Conservation (phyloP, 2,888 invertebrate genomes). For the Scaptomyza parva region DNA sequence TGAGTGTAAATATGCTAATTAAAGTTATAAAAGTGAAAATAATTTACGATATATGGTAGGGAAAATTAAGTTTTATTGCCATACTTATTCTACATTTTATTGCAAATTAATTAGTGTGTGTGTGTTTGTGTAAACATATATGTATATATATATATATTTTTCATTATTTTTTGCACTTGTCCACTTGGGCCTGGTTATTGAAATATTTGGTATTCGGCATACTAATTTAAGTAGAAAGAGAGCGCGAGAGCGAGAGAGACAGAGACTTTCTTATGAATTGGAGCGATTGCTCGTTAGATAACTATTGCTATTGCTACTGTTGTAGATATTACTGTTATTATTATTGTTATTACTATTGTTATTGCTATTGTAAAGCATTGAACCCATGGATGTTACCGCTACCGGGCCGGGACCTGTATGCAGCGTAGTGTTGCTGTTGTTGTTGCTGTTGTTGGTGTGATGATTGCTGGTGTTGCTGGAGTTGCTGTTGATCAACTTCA, state of each 20-base stretch:
- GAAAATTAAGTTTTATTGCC: conserved; percentile 78
- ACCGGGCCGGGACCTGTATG: conserved; percentile 84
- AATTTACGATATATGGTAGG: conserved; percentile 73
- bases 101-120: conserved; percentile 80
- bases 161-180: conserved; percentile 62
- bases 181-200: conserved; percentile 61
- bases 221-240: conserved; percentile 8
- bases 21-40: conserved; percentile 75
- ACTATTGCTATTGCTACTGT: conserved; percentile 27
- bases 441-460: conserved; percentile 50
- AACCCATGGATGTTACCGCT: conserved; percentile 85
- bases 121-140: conserved; percentile 33
- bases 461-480: conserved; percentile 57
- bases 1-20: conserved; percentile 72
- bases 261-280: conserved; percentile 50
- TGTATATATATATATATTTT: conserved; percentile 25
- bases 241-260: conserved; percentile 1
- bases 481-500: conserved; percentile 88
- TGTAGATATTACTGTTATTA: conserved; percentile 22
- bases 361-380: conserved; percentile 85
- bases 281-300: conserved; percentile 58
- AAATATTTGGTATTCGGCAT: conserved; percentile 62
- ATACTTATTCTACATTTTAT: conserved; percentile 79
- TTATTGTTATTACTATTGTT: conserved; percentile 10
- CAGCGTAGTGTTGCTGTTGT: conserved; percentile 85